A percentile compares a stretch with the other conserved stretches of the same genome.
Evolutionary conservation across 1,140 invertebrate genomes (phyloP).

Genomic region (Zaprionus inermis): DNA sequence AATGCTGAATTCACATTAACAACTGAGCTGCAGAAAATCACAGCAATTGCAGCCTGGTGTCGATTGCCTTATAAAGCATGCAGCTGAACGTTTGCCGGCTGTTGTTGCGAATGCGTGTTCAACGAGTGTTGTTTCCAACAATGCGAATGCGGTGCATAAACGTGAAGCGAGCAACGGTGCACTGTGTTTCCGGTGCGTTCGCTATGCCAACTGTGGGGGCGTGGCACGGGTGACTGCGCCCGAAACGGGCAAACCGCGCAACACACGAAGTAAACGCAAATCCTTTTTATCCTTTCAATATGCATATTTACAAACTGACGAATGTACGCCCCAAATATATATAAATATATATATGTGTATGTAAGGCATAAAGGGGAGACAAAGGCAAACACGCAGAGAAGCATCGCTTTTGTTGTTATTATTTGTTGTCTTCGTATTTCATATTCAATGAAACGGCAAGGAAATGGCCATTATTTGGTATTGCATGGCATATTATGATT

Average conservation of each 20-base stretch:
- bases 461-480: conserved; percentile 64
- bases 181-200: conserved; percentile 65
- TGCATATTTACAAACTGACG: conserved; percentile 47
- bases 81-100: conserved; percentile 36
- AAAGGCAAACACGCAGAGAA: conserved; percentile 1
- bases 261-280: conserved; percentile 66
- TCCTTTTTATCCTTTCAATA: conserved; percentile 77
- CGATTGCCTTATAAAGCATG: conserved; percentile 58
- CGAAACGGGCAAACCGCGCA: conserved; percentile 47
- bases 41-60: conserved; percentile 18
- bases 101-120: conserved; percentile 52
- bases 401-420: conserved; percentile 70
- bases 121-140: conserved; percentile 38
- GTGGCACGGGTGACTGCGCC: background rate
- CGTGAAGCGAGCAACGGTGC: conserved; percentile 51
- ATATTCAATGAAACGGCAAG: conserved; percentile 73
- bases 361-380: conserved; percentile 2
- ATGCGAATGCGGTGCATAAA: conserved; percentile 57
- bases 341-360: no score
- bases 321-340: background rate
- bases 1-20: no score
- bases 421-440: conserved; percentile 71
- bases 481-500: conserved; percentile 72
- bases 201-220: conserved; percentile 28
- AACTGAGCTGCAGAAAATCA: background rate